Evolutionary conservation across 2,113 vertebrate species (phyloP), one percentile per base, ranked within the genome.

Genomic region (Gymnorhina tibicen): DNA sequence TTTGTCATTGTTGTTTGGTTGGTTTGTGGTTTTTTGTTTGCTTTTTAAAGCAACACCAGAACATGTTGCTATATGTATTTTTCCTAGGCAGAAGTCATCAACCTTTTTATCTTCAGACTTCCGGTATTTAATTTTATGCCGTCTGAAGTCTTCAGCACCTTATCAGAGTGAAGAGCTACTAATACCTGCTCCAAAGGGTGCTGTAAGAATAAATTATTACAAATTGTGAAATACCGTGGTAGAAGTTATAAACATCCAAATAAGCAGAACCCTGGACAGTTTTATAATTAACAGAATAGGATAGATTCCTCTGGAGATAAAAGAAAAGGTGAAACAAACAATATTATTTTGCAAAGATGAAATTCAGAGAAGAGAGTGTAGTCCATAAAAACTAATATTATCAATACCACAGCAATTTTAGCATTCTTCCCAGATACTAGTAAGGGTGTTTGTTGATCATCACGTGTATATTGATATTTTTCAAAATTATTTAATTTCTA

Each of bases 1-100:
- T 56, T 35, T 22, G 14, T 37, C 12, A 8, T 27, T 49, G 7
- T 5, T 72, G 8, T 7, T 23, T 35, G 4, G 4, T 47, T 62
- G 1, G 6, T 33, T 42, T 52, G 3, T 26, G 6, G 3, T 1
- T 17, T 73, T 66, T 58, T 44, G 11, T 11, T 56, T 5, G 7
- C 11, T 26, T 30, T 41, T 32, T 37, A 23, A 22, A 26, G 8
- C 26, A 47, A 75, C 18, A 80, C 4, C 16, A 83, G 26, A 83
- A 75, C 4, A 22, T 24, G 5, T n/a, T 75, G 16, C 6, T 68
- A 8, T 17, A 67, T 60, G 5, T 74, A 19, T 56, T 92, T 81
- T 64, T 41, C 33, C 10, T 19, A 53, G 18, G 14, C 11, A 84
- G n/a, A 86, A 72, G 8, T 41, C 23, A 75, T 35, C 50, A 63